A percentile compares a stretch with the other conserved stretches of the same genome.
phyloP scores from a whole-genome alignment of 2,113 vertebrate species.

The Fulica atra region DNA sequence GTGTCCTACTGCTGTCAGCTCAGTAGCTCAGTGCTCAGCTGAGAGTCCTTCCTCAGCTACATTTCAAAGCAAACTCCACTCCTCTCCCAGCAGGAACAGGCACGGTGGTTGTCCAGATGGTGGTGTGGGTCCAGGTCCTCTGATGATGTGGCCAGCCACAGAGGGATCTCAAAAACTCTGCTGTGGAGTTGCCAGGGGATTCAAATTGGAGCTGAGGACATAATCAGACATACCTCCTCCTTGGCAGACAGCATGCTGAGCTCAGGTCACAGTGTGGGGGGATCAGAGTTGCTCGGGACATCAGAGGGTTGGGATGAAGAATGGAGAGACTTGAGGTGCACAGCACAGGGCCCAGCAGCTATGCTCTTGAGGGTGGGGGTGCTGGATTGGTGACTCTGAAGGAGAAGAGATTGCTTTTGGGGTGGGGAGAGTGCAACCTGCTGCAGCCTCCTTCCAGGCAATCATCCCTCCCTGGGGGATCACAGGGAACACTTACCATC shows the following conservation, averaged over 20 bases:
- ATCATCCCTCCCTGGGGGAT: background rate
- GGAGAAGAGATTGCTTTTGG: background rate
- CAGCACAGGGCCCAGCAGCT: background rate
- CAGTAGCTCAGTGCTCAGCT: background rate
- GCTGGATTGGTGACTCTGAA: conserved; percentile 3
- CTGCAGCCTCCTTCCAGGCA: background rate
- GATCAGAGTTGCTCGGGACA: background rate
- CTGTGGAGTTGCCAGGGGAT: background rate
- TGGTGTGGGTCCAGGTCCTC: background rate
- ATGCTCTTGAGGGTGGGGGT: background rate
- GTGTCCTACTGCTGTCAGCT: background rate
- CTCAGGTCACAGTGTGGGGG: background rate
- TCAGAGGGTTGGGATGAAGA: background rate
- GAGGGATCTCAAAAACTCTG: background rate
- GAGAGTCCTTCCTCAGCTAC: background rate
- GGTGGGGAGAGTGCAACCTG: background rate
- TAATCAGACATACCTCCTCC: background rate
- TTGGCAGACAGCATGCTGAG: background rate
- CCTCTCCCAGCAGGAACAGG: background rate
- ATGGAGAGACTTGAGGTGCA: background rate
- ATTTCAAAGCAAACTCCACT: background rate
- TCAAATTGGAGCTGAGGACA: background rate
- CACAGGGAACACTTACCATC: background rate
- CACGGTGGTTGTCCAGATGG: background rate
- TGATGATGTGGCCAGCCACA: background rate